A percentile compares a stretch with the other conserved stretches of the same genome.
These are phyloP conservation scores for Seladonia tumulorum DNA, from an alignment of 2,888 invertebrate species.

Conservation along the genomic window DNA sequence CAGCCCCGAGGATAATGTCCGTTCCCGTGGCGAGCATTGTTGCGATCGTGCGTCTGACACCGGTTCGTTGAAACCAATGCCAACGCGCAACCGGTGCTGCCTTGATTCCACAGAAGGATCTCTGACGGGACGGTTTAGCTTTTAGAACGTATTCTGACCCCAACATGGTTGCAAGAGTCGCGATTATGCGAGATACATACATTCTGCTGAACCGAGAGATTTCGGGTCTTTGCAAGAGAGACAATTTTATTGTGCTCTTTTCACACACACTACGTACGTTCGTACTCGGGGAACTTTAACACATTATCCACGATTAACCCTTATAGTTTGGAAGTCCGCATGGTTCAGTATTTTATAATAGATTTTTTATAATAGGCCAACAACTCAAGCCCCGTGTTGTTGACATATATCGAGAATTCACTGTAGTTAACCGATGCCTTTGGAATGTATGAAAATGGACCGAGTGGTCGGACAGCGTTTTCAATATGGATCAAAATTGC, in stretches of 20 bases:
- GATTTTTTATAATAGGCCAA: too few species aligned
- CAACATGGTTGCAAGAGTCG: background rate
- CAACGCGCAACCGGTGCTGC: constrained; percentile 3
- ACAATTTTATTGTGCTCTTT: background rate
- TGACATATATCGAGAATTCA: too few species aligned
- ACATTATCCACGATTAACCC: too few species aligned
- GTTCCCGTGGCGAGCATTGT: constrained; percentile 32
- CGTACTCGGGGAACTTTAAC: background rate
- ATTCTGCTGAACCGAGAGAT: background rate
- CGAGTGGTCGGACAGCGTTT: too few species aligned
- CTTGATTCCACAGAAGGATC: constrained; percentile 4
- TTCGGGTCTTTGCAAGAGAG: background rate
- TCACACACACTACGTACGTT: too few species aligned
- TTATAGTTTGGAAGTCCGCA: too few species aligned
- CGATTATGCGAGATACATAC: background rate
- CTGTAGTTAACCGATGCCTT: too few species aligned
- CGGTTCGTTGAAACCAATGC: constrained; percentile 35
- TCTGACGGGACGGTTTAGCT: background rate
- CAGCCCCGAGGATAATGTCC: constrained; percentile 34
- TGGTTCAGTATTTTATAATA: too few species aligned
- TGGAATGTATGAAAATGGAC: too few species aligned
- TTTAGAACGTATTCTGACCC: background rate
- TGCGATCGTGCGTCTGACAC: constrained; percentile 44
- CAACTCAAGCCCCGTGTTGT: too few species aligned
- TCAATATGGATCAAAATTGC: background rate